A percentile compares a stretch with the other conserved stretches of the same genome.
Conservation (phyloP, 2,888 invertebrate genomes). For the Antheraea assamensis region DNA sequence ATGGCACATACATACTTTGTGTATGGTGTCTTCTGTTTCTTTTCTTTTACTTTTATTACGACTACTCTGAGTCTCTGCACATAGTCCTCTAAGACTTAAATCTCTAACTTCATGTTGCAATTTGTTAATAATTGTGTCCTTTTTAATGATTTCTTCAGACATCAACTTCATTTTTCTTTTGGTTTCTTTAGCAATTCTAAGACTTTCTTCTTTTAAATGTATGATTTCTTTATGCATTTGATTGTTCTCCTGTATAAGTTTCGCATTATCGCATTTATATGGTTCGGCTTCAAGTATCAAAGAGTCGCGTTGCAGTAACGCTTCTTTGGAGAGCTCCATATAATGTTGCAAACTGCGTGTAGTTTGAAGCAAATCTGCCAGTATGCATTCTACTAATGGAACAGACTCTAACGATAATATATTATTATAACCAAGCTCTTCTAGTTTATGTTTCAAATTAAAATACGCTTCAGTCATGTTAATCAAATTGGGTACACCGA, state of each 20-base stretch:
- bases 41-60: slow-evolving; percentile 67
- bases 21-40: slow-evolving; percentile 47
- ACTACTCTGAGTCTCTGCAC: slow-evolving; percentile 72
- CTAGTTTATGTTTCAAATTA: slow-evolving; percentile 85
- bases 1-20: slow-evolving; percentile 57
- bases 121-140: slow-evolving; percentile 68
- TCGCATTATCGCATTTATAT: slow-evolving; percentile 90
- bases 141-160: slow-evolving; percentile 83
- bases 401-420: slow-evolving; percentile 88
- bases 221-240: slow-evolving; percentile 86
- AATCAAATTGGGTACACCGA: neutral
- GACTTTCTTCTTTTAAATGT: slow-evolving; percentile 84
- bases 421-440: slow-evolving; percentile 92
- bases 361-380: slow-evolving; percentile 92
- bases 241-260: slow-evolving; percentile 89
- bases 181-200: slow-evolving; percentile 81
- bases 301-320: slow-evolving; percentile 86
- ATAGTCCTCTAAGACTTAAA: slow-evolving; percentile 69
- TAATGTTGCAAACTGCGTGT: slow-evolving; percentile 93
- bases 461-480: slow-evolving; percentile 74
- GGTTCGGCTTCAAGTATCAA: slow-evolving; percentile 88
- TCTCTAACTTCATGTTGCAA: slow-evolving; percentile 73
- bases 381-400: slow-evolving; percentile 89
- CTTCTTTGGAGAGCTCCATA: slow-evolving; percentile 88
- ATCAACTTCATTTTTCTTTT: slow-evolving; percentile 84